Evolutionary conservation across 1,140 invertebrate species (phyloP), one percentile per base, ranked within the genome.

Genomic region (Hirudo medicinalis): DNA sequence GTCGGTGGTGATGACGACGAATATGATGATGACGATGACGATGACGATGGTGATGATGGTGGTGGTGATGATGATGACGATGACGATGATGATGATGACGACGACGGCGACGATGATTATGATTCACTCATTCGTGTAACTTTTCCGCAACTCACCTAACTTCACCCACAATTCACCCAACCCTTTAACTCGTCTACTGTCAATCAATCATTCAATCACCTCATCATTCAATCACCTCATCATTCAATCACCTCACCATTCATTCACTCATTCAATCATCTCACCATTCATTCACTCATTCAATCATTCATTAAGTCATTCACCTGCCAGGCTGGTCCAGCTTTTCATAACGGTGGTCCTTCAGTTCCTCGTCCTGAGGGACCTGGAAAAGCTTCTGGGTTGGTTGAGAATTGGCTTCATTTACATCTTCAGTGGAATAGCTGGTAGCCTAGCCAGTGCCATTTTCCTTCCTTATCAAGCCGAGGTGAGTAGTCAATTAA

Each of bases 381-480:
- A 97, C 81, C 83, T 99, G 76, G 96, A 99, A 82, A 93, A 95
- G 80, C 84, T 98, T 70, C 78, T 92, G 19, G 96, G 96, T 6
- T 90, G 92, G 67, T 83, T 94, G 36, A 86, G 96, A 71, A 91
- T 97, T 73, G 89, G 89, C 27, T 87, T 97, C 57, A 92, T 99
- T 73, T 99, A 98, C 82, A 86, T 99, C 72, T 90, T 90, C 29
- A 91, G 91, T 66, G 96, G 95, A 40, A 87, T 99, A 63, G 91
- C 89, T 73, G 96, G 96, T 32, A 98, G 98, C 83, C 84, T 99
- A 75, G 94, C 92, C 25, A 96, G 92, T 77, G 91, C 94, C 69
- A 93, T 97, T 73, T 93, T 99, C 79, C 89, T 97, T 73, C 96
- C 96, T n/a, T 97, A 97, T 81, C 87, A 94, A 83, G 94, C 94